Conservation (phyloP, 2,888 invertebrate genomes). For the Acronicta alni region DNA sequence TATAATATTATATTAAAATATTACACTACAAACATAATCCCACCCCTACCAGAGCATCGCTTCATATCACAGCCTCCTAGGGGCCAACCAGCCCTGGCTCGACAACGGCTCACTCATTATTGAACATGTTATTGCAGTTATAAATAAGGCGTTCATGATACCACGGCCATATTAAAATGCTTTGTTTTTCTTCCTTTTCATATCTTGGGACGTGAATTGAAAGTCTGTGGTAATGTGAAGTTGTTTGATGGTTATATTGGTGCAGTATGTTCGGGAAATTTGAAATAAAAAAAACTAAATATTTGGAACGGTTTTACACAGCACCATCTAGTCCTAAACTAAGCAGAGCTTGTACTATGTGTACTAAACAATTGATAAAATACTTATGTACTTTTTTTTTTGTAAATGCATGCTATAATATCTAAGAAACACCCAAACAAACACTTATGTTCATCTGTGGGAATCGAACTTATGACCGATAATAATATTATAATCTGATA, state of each 20-base stretch:
- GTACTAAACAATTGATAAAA: no score
- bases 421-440: no score
- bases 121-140: conserved; percentile 85
- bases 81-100: conserved; percentile 63
- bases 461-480: no score
- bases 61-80: conserved; percentile 7
- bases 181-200: conserved; percentile 65
- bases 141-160: conserved; percentile 84
- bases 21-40: not conserved
- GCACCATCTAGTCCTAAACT: no score
- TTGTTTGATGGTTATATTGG: not conserved
- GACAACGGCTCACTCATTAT: conserved; percentile 80
- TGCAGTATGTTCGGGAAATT: no score
- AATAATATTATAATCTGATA: no score
- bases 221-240: not conserved
- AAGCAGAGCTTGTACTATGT: no score
- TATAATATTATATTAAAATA: not conserved
- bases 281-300: no score
- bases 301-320: no score
- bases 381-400: no score
- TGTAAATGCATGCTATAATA: no score
- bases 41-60: not conserved
- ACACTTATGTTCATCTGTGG: no score
- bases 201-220: conserved; percentile 3
- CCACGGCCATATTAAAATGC: conserved; percentile 85